A percentile compares a stretch with the other conserved stretches of the same genome.
Evolutionary conservation across 2,888 invertebrate genomes (phyloP).

Genomic region (Matsumyia berberina): DNA sequence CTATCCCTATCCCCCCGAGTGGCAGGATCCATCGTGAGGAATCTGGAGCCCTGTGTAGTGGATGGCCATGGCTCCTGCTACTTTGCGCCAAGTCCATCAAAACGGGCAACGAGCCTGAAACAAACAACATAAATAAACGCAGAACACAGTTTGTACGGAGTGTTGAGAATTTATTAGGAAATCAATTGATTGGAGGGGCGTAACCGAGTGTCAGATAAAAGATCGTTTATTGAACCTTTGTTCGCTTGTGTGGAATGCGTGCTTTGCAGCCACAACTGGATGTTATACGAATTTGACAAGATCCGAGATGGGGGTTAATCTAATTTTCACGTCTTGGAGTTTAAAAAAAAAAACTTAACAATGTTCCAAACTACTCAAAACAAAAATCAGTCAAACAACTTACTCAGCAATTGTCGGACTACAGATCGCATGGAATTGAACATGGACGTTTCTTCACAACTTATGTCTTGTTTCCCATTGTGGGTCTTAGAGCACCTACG

Average conservation of each 20-base stretch:
- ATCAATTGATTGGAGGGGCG: slow-evolving; percentile 48
- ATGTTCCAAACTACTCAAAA: no score
- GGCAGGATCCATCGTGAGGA: background rate
- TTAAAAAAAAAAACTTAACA: no score
- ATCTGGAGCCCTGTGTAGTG: background rate
- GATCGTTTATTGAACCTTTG: slow-evolving; percentile 22
- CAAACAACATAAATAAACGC: slow-evolving; percentile 16
- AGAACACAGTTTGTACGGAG: slow-evolving; percentile 15
- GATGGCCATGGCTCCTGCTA: background rate
- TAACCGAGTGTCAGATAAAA: slow-evolving; percentile 25
- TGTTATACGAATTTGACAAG: background rate
- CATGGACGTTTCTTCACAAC: no score
- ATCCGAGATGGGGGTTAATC: no score
- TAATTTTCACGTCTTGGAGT: no score
- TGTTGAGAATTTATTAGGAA: slow-evolving; percentile 29
- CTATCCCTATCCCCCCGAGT: slow-evolving; percentile 11
- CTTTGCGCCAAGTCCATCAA: background rate
- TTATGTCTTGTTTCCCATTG: no score
- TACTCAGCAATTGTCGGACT: no score
- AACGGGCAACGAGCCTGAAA: background rate
- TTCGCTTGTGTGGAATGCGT: background rate
- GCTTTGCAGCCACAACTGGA: background rate
- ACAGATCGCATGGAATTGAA: no score
- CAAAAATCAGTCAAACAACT: no score
- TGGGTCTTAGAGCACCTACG: no score